Base-by-base conservation (phyloP, 1,140 invertebrate genomes). In the Pachypsylla venusta region DNA sequence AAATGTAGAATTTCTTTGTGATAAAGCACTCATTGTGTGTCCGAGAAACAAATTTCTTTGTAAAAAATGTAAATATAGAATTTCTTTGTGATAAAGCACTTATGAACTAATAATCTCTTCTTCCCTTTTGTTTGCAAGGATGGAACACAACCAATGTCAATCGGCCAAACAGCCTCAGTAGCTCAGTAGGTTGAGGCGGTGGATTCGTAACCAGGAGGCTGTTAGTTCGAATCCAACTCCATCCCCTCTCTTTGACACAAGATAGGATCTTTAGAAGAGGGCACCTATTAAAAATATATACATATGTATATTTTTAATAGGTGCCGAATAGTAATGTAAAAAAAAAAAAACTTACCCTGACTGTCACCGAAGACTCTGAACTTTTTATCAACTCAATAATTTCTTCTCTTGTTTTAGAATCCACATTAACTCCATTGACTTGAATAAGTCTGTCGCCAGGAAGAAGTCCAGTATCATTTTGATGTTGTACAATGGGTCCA, bases 331-430 rank as follows among this genome's bases (percentile, higher is more conserved):
- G 53, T 14, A 16, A 53, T 16, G 20, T 16, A 24, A 12, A 26
- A 12, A 5, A 19, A 7, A 12, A 10, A 10, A 35, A 40, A 67
- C 73, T 72, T 67, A 95, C 91, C 82, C 89, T 88, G 26, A 96
- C 81, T 40, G 78, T 83, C 56, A 96, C 86, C 63, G 76, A 79
- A 66, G 85, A 84, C 19, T 82, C 82, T 39, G 89, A 91, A 53
- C 84, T 83, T 62, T 87, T 86, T 64, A 97, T 94, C 64, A 94
- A 77, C 69, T 95, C 89, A 63, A 95, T 93, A 60, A 97, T 88
- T 66, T 94, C 88, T 69, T 97, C 93, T 26, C 92, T 78, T 16
- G 80, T 81, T 68, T 86, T 84, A 42, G 85, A 84, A 68, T 91
- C 87, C 0, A 96, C 90, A 60, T 81, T 80, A 28, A 85, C 79